Percentiles rank a stretch among this genome's conserved stretches.
Evolutionary conservation across 2,797 vertebrate genomes (phyloP).

Genomic region (Ataeniobius toweri): DNA sequence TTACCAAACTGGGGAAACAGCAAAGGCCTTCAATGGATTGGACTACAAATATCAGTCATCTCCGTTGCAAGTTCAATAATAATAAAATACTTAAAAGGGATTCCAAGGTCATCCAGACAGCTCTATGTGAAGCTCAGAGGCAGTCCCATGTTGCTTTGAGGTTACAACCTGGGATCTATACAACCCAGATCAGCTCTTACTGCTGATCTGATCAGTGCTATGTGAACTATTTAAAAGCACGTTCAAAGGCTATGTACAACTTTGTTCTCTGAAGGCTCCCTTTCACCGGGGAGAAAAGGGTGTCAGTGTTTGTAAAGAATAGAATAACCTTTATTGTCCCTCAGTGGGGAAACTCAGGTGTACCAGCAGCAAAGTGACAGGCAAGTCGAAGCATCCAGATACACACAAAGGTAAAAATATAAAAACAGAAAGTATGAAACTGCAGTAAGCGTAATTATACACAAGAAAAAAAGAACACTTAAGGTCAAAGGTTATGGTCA

Average conservation of each 20-base stretch:
- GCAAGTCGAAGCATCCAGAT: too few relatives aligned
- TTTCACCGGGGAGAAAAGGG: slow-evolving; percentile 17
- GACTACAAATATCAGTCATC: slow-evolving; percentile 36
- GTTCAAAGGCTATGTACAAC: slow-evolving; percentile 57
- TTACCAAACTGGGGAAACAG: too few relatives aligned
- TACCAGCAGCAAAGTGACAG: too few relatives aligned
- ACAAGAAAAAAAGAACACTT: too few relatives aligned
- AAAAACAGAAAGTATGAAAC: too few relatives aligned
- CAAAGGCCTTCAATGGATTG: slow-evolving; percentile 44
- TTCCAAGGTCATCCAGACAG: slow-evolving; percentile 49
- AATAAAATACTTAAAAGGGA: slow-evolving; percentile 40
- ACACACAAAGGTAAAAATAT: too few relatives aligned
- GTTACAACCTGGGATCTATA: slow-evolving; percentile 59
- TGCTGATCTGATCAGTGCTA: slow-evolving; percentile 57
- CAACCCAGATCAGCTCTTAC: slow-evolving; percentile 40
- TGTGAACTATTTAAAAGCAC: slow-evolving; percentile 61
- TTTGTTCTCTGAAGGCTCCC: slow-evolving; percentile 55
- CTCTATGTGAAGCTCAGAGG: slow-evolving; percentile 60
- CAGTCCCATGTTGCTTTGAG: slow-evolving; percentile 61
- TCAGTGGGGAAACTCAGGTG: too few relatives aligned
- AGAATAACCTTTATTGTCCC: too few relatives aligned
- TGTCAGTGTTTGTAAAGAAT: neutral
- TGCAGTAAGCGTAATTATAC: too few relatives aligned
- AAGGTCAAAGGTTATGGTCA: too few relatives aligned
- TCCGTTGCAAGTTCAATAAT: slow-evolving; percentile 56